Base-by-base conservation (phyloP, 2,797 vertebrate species). In the Bufotes viridis region DNA sequence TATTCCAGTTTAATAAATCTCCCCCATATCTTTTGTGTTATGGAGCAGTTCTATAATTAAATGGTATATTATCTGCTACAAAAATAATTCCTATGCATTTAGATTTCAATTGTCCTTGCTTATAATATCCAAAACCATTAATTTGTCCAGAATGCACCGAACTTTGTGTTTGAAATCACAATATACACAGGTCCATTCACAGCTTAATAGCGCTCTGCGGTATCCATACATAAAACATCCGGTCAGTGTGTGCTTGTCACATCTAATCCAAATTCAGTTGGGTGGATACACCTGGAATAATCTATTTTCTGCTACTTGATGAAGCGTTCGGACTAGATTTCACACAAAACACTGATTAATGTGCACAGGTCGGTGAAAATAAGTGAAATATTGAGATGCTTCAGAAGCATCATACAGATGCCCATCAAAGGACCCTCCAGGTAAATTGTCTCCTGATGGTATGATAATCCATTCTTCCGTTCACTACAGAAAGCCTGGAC, bases 291-390 rank as follows among this genome's bases (percentile, higher is more conserved):
- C 49, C 75, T 78, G 49, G 22, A 24, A 55, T 55, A 78, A 78
- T 78, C 75, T 75, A 75, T 75, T 75, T 75, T 75, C 51, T 75
- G 14, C 53, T 57, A 79, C 58, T 26, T 80, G 78, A 29, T 80
- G 55, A 61, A 80, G 34, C 34, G 55, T 51, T 22, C 7, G 8
- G 24, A 13, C 20, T 51, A 55, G 24, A 78, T 78, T 24, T 67
- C 55, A 83, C 51, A 53, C 42, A 9, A 84, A 58, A 72, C 82
- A 84, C 42, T 58, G 69, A 58, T 74, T 58, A n/a, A 53, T 78
- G 51, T 78, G 49, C 24, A 55, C 75, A 53, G 51, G 75, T 78
- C 22, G 9, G 13, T 78, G 49, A 13, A 14, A 55, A 24, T 20
- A 78, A 14, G 20, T n/a, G 49, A 76, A 76, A 51, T 53, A 53